Evolutionary conservation across 92 coral and sea anemone genomes (phyloP), one percentile per base, ranked within the genome.

Genomic region (Micromussa lordhowensis): DNA sequence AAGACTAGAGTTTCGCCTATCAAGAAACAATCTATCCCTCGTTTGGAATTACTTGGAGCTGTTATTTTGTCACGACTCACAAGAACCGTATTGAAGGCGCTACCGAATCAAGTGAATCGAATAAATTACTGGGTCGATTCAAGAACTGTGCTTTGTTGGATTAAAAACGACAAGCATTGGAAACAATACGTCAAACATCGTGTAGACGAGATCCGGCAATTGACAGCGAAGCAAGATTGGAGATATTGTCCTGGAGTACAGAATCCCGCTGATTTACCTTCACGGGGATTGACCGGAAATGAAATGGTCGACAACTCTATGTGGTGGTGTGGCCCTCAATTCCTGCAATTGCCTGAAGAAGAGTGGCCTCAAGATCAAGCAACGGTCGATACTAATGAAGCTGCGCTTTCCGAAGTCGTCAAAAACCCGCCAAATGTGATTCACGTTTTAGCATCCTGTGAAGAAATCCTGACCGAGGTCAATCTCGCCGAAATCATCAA

Each of bases 101-200:
- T n/a, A 14, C 55, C 61, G 32, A 35, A n/a, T 3, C 19, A 1
- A 40, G 38, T 36, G 38, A 36, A 81, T 35, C 64, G 80, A 32
- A 57, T 87, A 44, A 83, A 73, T 74, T 80, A 85, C 90, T 90
- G 93, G 93, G 80, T 82, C 12, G 95, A 93, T 76, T 55, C 51
- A 16, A 87, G 70, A 84, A 83, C 94, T 24, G 58, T 78, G 9
- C 55, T 88, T 38, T 92, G 90, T 59, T 92, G 90, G 87, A 92
- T 92, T 1, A 59, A 53, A 14, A 88, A 92, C 30, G 81, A 73
- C 8, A 35, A 68, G 49, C 68, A 66, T 3, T 87, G 91, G 91
- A 92, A 88, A 66, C 88, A 89, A 19, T 88, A 85, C 34, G 88
- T 92, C 2, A 78, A 82, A 29, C 87, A 88, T 63, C 75, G 86